Conservation (phyloP, 2,797 vertebrate species). For the Etheostoma nigrum region DNA sequence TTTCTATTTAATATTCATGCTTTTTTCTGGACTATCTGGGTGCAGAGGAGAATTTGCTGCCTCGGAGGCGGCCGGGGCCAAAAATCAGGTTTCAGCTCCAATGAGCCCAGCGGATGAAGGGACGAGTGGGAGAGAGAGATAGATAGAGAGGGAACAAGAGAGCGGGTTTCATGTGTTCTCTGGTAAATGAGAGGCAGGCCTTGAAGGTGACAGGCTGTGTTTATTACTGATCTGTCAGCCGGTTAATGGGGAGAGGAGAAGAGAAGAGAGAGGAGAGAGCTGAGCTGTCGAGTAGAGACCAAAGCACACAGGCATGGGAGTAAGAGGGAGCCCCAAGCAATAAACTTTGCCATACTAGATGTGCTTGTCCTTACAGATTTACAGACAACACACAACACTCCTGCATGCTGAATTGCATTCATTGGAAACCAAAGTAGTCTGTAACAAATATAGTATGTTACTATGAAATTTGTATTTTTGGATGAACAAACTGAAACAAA, state of each 20-base stretch:
- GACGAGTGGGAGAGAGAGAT: slow-evolving; percentile 55
- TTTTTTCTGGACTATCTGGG: slow-evolving; percentile 85
- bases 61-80: slow-evolving; percentile 76
- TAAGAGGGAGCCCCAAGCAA: slow-evolving; percentile 68
- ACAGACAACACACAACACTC: slow-evolving; percentile 35
- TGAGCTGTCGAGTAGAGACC: slow-evolving; percentile 72
- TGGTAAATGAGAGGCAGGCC: slow-evolving; percentile 87
- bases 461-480: slow-evolving; percentile 32
- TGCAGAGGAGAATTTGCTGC: slow-evolving; percentile 82
- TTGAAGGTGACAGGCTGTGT: slow-evolving; percentile 89
- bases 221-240: slow-evolving; percentile 90
- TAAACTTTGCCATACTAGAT: slow-evolving; percentile 67
- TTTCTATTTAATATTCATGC: slow-evolving; percentile 89
- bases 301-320: slow-evolving; percentile 67
- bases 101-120: slow-evolving; percentile 81
- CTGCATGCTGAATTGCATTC: slow-evolving; percentile 42
- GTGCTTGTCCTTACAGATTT: slow-evolving; percentile 66
- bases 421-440: slow-evolving; percentile 40
- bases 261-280: slow-evolving; percentile 68
- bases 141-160: slow-evolving; percentile 58
- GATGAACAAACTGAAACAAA: slow-evolving; percentile 7
- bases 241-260: slow-evolving; percentile 85
- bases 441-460: slow-evolving; percentile 24
- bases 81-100: slow-evolving; percentile 87
- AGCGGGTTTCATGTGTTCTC: slow-evolving; percentile 82